Conservation (phyloP, 1,140 invertebrate genomes). For the Akabosia matsudoensis region DNA sequence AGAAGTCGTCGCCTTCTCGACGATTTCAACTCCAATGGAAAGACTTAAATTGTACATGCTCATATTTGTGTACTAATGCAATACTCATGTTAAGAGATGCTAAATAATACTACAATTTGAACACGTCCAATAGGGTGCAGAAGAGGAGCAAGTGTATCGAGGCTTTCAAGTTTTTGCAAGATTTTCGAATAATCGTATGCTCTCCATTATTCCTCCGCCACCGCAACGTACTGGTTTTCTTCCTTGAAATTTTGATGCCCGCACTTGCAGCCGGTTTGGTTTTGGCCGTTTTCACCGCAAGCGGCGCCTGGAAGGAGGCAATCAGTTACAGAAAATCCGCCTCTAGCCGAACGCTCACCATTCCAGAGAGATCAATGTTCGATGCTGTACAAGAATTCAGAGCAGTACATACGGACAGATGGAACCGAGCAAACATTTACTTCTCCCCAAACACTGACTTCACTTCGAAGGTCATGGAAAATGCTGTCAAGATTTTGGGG, state of each 20-base stretch:
- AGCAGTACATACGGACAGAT: not conserved
- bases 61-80: too few species aligned
- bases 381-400: not conserved
- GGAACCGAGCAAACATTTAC: not conserved
- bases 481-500: not conserved
- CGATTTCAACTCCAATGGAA: too few species aligned
- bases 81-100: too few species aligned
- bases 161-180: not conserved
- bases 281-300: constrained; percentile 21
- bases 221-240: constrained; percentile 12
- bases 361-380: not conserved
- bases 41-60: too few species aligned
- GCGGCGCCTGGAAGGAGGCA: constrained; percentile 27
- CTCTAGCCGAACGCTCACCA: not conserved
- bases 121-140: too few species aligned
- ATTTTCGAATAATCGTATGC: not conserved
- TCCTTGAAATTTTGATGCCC: constrained; percentile 22
- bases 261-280: not conserved
- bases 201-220: constrained; percentile 28
- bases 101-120: too few species aligned
- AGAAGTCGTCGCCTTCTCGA: too few species aligned
- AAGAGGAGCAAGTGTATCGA: not conserved
- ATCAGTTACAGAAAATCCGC: not conserved
- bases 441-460: not conserved
- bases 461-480: not conserved